Evolutionary conservation across 2,113 vertebrate genomes (phyloP).

Genomic region (Ammodytes dubius): DNA sequence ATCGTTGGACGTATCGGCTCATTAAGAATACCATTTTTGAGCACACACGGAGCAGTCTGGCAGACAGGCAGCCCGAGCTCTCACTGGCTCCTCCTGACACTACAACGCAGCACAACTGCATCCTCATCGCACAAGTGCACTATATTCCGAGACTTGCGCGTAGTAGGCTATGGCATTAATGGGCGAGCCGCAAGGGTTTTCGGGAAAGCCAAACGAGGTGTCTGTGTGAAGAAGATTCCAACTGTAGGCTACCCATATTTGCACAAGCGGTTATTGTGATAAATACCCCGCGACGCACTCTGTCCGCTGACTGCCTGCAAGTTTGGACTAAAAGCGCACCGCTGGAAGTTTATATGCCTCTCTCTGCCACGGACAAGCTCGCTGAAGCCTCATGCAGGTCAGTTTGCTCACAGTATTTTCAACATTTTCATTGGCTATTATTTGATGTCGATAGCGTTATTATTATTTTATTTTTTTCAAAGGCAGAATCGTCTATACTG

Average conservation of each 20-base stretch:
- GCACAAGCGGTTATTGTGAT: constrained; percentile 21
- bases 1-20: constrained; percentile 54
- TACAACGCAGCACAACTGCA: constrained; percentile 14
- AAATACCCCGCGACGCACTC: constrained; percentile 22
- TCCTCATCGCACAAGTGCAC: constrained; percentile 8
- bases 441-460: not conserved
- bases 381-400: constrained; percentile 60
- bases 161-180: not conserved
- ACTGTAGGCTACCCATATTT: constrained; percentile 16
- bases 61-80: constrained; percentile 51
- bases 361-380: constrained; percentile 44
- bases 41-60: constrained; percentile 56
- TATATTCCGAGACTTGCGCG: not conserved
- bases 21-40: constrained; percentile 28
- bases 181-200: not conserved
- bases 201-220: not conserved
- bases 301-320: constrained; percentile 47
- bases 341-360: constrained; percentile 73
- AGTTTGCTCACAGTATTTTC: constrained; percentile 31
- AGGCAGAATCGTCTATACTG: not conserved
- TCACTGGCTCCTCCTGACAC: constrained; percentile 8
- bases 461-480: not conserved
- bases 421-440: too few relatives aligned
- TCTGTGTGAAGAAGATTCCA: constrained; percentile 23
- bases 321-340: constrained; percentile 75